phyloP scores from a whole-genome alignment of 2,888 invertebrate genomes.

The Helleia helle region DNA sequence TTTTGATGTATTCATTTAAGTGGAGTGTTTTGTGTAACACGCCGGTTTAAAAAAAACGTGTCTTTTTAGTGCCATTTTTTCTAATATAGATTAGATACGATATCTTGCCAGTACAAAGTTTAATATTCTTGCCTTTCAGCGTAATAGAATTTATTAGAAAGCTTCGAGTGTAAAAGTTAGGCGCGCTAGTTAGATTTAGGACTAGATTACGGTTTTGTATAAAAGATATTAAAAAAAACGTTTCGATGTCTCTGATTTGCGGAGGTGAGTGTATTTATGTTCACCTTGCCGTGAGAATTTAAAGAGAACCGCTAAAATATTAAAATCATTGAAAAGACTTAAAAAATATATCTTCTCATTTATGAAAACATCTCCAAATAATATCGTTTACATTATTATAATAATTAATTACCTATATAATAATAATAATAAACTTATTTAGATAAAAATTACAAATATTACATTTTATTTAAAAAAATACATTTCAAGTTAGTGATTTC shows the following conservation, averaged over 20 bases:
- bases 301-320: neutral
- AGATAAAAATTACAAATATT: too few species aligned
- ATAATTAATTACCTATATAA: too few species aligned
- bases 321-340: neutral
- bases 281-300: conserved; percentile 26
- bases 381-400: too few species aligned
- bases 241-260: conserved; percentile 61
- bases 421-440: too few species aligned
- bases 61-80: conserved; percentile 71
- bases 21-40: conserved; percentile 29
- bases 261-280: conserved; percentile 52
- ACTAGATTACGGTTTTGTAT: conserved; percentile 29
- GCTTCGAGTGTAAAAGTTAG: conserved; percentile 48
- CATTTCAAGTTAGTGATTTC: too few species aligned
- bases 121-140: conserved; percentile 65
- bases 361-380: too few species aligned
- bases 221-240: conserved; percentile 23
- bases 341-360: too few species aligned
- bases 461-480: too few species aligned
- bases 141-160: conserved; percentile 43
- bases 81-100: conserved; percentile 46
- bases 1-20: conserved; percentile 60
- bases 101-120: conserved; percentile 67
- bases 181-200: conserved; percentile 48
- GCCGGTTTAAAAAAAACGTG: conserved; percentile 48